Conservation (phyloP, 2,888 invertebrate genomes). For the Metalampra italica region DNA sequence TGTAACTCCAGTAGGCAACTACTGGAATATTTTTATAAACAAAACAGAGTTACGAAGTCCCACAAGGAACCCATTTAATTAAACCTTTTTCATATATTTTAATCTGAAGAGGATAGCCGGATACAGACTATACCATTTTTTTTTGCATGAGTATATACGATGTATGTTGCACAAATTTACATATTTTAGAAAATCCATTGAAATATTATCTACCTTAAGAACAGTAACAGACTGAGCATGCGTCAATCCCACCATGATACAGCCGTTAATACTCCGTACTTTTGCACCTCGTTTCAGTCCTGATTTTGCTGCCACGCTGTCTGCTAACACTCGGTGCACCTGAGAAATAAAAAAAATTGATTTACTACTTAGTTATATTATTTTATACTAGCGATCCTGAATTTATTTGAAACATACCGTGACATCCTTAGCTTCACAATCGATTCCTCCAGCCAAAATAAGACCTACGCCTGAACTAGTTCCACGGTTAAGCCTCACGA, state of each 20-base stretch:
- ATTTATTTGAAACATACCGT: constrained; percentile 79
- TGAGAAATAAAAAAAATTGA: constrained; percentile 44
- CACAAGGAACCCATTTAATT: too few species aligned
- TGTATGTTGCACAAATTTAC: not conserved
- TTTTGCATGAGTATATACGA: too few species aligned
- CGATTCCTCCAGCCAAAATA: constrained; percentile 91
- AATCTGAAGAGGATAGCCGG: too few species aligned
- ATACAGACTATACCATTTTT: too few species aligned
- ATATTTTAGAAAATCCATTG: not conserved
- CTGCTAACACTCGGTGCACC: constrained; percentile 92
- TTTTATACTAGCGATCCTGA: not conserved
- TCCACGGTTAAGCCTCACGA: constrained; percentile 56
- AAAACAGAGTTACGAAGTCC: too few species aligned
- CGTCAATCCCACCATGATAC: constrained; percentile 88
- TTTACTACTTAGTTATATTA: too few species aligned
- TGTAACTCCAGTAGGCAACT: too few species aligned
- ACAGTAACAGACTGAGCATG: constrained; percentile 92
- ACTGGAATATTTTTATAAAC: too few species aligned
- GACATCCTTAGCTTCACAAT: constrained; percentile 95
- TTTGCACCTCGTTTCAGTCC: constrained; percentile 93
- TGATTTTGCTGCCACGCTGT: constrained; percentile 92
- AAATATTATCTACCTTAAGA: constrained; percentile 82
- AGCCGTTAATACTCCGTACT: constrained; percentile 93
- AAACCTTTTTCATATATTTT: too few species aligned
- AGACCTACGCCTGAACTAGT: constrained; percentile 87